Evolutionary conservation across 2,113 vertebrate genomes (phyloP), one percentile per base, ranked within the genome.

Genomic region (Arenaria interpres): DNA sequence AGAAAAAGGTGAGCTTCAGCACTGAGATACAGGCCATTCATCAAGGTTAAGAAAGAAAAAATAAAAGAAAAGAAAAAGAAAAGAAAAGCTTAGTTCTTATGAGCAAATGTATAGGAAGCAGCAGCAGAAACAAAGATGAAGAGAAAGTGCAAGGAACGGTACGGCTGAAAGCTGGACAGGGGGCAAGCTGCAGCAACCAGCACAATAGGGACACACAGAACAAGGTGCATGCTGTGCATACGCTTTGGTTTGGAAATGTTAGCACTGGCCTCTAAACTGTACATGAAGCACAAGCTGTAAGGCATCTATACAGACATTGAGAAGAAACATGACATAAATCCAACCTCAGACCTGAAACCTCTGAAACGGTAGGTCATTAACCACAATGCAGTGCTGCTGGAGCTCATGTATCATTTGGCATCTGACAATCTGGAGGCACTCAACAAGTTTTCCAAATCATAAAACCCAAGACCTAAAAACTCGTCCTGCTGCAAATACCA

Each of bases 61-160:
- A 43, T 23, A 24, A 39, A 39, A 18, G 3, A 19, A 43, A 43
- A 43, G 41, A 21, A 46, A 46, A 46, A 46, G 20, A 28, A 27
- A 2, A 48, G 7, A 73, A 1, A 56, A 68, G 10, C 30, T 28
- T 23, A 0, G 41, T 13, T 25, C 37, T 73, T 62, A 5, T 0
- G 24, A 88, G 71, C n/a, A 91, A 88, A 54, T 14, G 30, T 37
- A 12, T 4, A 8, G 54, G 82, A 83, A 80, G 68, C 41, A 59
- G 74, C 33, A 82, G 75, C 67, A 71, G 79, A 71, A 94, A 74
- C 28, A 25, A 56, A 59, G 43, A 50, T 27, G 74, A 60, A 63
- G 41, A 7, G 13, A 25, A 50, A 59, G 37, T 6, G 7, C 0
- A 2, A 48, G 73, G 84, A 81, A n/a, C 11, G 0, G 0, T 2